A percentile compares a stretch with the other conserved stretches of the same genome.
Conservation (phyloP, 2,888 invertebrate genomes). For the Colletes collaris region DNA sequence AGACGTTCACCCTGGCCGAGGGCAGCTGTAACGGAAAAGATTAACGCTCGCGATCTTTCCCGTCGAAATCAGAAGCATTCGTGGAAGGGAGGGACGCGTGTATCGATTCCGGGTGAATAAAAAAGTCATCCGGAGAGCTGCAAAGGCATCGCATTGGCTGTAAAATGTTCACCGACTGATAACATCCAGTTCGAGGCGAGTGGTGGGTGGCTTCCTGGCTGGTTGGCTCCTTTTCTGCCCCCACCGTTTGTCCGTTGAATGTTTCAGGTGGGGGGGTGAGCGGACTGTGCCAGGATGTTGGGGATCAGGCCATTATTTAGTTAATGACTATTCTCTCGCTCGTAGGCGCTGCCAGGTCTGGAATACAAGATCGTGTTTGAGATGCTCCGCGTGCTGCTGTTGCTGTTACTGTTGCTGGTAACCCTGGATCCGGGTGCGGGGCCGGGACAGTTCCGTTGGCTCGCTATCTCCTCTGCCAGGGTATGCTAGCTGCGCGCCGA, state of each 20-base stretch:
- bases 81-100: constrained; percentile 34
- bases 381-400: constrained; percentile 78
- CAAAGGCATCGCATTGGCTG: constrained; percentile 75
- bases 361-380: constrained; percentile 83
- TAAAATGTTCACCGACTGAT: constrained; percentile 77
- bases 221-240: constrained; percentile 58
- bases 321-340: constrained; percentile 83
- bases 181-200: constrained; percentile 74
- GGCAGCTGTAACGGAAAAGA: constrained; percentile 5
- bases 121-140: constrained; percentile 71
- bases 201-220: constrained; percentile 72
- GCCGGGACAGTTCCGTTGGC: constrained; percentile 59
- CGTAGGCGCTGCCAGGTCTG: constrained; percentile 76
- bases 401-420: constrained; percentile 64
- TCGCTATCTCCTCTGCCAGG: constrained; percentile 42
- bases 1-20: constrained; percentile 4
- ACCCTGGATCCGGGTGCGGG: constrained; percentile 75
- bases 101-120: constrained; percentile 70
- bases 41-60: constrained; percentile 18
- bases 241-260: constrained; percentile 13
- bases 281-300: constrained; percentile 64
- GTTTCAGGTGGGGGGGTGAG: constrained; percentile 12
- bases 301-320: constrained; percentile 81
- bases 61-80: constrained; percentile 40
- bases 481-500: constrained; percentile 56